phyloP scores from a whole-genome alignment of 2,797 vertebrate genomes.

The Eleutherodactylus coqui region DNA sequence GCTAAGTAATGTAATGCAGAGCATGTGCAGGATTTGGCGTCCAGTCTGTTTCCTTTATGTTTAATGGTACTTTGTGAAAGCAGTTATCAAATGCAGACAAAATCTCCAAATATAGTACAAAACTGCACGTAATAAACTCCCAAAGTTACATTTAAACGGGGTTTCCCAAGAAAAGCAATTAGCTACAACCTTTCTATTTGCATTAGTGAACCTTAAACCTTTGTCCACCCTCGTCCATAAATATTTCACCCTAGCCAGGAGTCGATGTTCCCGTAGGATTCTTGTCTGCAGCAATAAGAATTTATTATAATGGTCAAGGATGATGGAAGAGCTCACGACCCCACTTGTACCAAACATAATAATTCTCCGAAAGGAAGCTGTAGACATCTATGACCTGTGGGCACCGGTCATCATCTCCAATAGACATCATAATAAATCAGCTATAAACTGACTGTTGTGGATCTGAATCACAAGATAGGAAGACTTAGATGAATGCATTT shows the following conservation, averaged over 20 bases:
- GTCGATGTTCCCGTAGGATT: background rate
- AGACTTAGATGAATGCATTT: background rate
- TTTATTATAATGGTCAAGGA: background rate
- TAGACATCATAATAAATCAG: background rate
- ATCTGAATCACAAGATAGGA: background rate
- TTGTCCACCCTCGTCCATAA: background rate
- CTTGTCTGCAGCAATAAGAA: conserved; percentile 13
- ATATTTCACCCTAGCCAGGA: background rate
- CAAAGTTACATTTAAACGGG: background rate
- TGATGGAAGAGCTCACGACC: background rate
- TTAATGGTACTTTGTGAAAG: background rate
- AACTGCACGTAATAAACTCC: background rate
- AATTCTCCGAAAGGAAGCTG: background rate
- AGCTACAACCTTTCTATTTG: background rate
- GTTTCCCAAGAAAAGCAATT: background rate
- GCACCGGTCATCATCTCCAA: background rate
- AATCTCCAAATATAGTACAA: background rate
- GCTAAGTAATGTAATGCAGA: background rate
- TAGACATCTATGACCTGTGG: conserved; percentile 2
- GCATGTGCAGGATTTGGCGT: background rate
- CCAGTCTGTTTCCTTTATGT: background rate
- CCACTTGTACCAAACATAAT: background rate
- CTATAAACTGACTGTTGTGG: background rate
- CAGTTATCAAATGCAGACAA: background rate
- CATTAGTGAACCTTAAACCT: background rate